Evolutionary conservation across 2,113 vertebrate species (phyloP), one percentile per base, ranked within the genome.

Genomic region (Donacobius atricapilla): DNA sequence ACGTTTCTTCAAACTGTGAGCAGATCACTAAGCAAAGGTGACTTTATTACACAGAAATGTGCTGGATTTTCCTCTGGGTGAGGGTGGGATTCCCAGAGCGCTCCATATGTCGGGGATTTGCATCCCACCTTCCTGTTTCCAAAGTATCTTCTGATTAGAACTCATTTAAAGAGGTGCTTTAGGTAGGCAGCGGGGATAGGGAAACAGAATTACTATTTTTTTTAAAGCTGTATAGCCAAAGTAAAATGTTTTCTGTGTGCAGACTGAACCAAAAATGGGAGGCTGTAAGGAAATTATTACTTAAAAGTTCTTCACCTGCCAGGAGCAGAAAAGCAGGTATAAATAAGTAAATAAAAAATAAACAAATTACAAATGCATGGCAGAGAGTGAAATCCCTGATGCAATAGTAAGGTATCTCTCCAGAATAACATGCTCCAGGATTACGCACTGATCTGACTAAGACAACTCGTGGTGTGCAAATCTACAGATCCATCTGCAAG

Each of bases 401-500:
- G 94, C 87, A 97, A 96, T 10, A 76, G 21, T 31, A 57, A 83
- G 21, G 16, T 80, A 86, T 81, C 2, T 0, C 90, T 85, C 75
- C 68, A 75, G 64, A 90, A 81, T 54, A 81, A 89, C 23, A 0
- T 50, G 44, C 72, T 71, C 65, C 51, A 37, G 66, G 89, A 91
- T 78, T 82, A 64, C 51, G 40, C 0, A 0, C 22, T 87, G 78
- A 93, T 85, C 53, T 93, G 81, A 95, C 69, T 94, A 88, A 90
- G 78, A 76, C 61, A 94, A 57, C 65, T 91, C 6, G 4, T 72
- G 84, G 73, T 79, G 72, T 60, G n/a, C 37, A 79, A 48, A 96
- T 94, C 69, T 89, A 57, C 65, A 87, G 93, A 96, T 72, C 73
- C 78, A 91, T 76, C 83, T 87, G 65, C 35, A 77, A 91, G 76